Base-by-base conservation (phyloP, 2,113 vertebrate species). In the Rafetus swinhoei region DNA sequence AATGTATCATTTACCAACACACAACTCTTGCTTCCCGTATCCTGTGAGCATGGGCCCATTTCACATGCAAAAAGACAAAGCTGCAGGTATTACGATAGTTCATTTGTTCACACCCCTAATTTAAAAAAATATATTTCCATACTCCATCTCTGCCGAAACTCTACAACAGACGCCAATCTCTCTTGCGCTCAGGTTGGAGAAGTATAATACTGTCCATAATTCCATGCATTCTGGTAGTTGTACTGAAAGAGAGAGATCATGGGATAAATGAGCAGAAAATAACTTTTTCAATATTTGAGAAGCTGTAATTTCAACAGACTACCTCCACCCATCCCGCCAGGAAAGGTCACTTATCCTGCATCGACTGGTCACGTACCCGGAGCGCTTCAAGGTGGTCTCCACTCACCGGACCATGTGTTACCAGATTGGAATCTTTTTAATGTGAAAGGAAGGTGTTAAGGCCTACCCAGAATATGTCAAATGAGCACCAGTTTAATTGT, bases 191-290 rank as follows among this genome's bases (percentile, higher is more conserved):
- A 99, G 95, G 99, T 99, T 2, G 99, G 98, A 92, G 99, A 98
- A 3, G 99, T 99, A 92, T 99, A 99, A 98, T 99, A 99, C 96
- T 99, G 99, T 97, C 99, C 99, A 7, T 99, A 99, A 96, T 99
- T 99, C 99, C 99, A 99, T 4, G 99, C 98, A 76, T 99, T 99
- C 96, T 99, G 99, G 50, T 98, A 99, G 60, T 99, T 99, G 91
- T 99, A 99, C 96, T 99, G 97, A 96, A 97, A 96, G 45, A 69
- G 18, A 79, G 0, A 86, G 0, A 54, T 0, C 7, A 3, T 1
- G 2, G 10, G 0, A 6, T 53, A 2, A 87, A 77, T 92, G 50
- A 85, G 79, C 9, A 21, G 25, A 1, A 76, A 50, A 45, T 81
- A 9, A 0, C 0, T 32, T 32, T 25, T 39, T 10, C 32, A 4